Evolutionary conservation across 2,113 vertebrate genomes (phyloP), one percentile per base, ranked within the genome.

Genomic region (Engystomops pustulosus): DNA sequence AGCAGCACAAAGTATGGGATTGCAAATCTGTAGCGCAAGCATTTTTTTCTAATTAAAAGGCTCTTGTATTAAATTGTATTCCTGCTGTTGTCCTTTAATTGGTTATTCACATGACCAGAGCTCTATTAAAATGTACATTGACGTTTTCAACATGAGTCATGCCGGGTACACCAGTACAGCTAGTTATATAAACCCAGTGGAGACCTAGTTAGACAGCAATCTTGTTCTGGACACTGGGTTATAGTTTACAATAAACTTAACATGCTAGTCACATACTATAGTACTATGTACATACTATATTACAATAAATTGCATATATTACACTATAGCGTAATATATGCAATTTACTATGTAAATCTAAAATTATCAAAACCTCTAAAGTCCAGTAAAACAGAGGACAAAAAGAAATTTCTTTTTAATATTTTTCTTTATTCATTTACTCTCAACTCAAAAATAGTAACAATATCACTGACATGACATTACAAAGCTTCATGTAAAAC

Each of bases 21-120:
- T 34, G 62, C 62, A 5, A 67, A 67, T 67, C 30, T 67, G 5
- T 67, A 36, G 20, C 32, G 60, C 30, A 30, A 65, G 60, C 60
- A 65, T 17, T 67, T 36, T 67, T 36, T 67, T 17, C 62, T 60
- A 67, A 67, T 67, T 67, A 67, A 67, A 20, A 30, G 36, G 17
- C 30, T 32, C 62, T 67, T 67, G 32, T 36, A 20, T 67, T 67
- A 67, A 17, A 67, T 67, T 67, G 62, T 34, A 36, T 67, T 36
- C 62, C 62, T 20, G 62, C 62, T 67, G 62, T 67, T 67, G 62
- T 67, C 62, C 30, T 67, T 34, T 67, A 67, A 67, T 67, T 67
- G 32, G 62, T 67, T 36, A 17, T 67, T 36, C 30, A 67, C 62
- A 67, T 67, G 62, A 67, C 62, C 62, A 67, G 30, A 67, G 62